Evolutionary conservation across 2,797 vertebrate genomes (phyloP).

Genomic region (Alfaro cultratus): DNA sequence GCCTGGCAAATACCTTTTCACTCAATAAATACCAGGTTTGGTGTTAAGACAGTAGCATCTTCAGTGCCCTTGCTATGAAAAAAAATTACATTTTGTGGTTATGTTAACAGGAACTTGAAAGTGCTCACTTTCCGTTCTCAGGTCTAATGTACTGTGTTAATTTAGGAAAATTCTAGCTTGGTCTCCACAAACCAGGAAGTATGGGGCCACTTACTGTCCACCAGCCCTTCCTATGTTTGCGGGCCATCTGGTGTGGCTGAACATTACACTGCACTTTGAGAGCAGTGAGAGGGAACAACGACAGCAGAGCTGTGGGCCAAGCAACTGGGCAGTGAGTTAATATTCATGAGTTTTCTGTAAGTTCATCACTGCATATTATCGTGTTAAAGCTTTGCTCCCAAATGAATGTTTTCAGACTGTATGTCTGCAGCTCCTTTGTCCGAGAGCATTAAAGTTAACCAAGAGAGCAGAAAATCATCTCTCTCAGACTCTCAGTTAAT

Average conservation of each 20-base stretch:
- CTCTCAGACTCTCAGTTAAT: not conserved
- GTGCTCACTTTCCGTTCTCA: not conserved
- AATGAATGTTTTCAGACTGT: not conserved
- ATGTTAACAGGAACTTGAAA: not conserved
- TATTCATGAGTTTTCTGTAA: not conserved
- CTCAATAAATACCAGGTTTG: not conserved
- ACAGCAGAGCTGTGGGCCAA: not conserved
- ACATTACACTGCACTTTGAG: constrained; percentile 9
- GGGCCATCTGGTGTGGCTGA: constrained; percentile 5
- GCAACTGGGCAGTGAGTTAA: not conserved
- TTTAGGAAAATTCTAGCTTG: not conserved
- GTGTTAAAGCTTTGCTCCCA: not conserved
- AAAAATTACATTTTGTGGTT: not conserved
- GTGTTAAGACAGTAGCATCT: not conserved
- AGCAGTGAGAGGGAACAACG: not conserved
- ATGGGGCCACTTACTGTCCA: not conserved
- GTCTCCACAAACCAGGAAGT: constrained; percentile 1
- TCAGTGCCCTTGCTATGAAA: not conserved
- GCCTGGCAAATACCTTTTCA: not conserved
- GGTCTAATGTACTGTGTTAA: not conserved
- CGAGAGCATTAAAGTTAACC: not conserved
- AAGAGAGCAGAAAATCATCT: not conserved
- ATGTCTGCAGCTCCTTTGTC: not conserved
- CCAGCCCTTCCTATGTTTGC: not conserved
- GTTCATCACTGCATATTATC: not conserved